Base-by-base conservation (phyloP, 2,797 vertebrate genomes). In the Diplodus puntazzo region DNA sequence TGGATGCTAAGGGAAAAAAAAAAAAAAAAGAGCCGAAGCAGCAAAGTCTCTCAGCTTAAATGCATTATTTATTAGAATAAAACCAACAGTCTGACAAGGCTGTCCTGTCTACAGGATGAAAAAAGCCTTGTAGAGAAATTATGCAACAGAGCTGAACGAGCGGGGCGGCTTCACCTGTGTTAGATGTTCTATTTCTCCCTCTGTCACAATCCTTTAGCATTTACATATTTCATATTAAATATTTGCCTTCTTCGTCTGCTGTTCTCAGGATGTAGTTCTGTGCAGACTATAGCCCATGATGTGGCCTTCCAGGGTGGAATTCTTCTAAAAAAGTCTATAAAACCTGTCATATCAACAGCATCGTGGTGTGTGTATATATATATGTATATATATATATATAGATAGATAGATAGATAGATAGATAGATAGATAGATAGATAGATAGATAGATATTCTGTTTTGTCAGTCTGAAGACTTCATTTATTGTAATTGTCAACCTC, bases 41-140 rank as follows among this genome's bases (percentile, higher is more conserved):
- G 66, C 34, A 77, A 77, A 75, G 18, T 45, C 64, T 62, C 48
- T 58, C 54, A 69, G 21, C 52, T 69, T 17, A 18, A 65, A 78
- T 88, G 1, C 53, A 86, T 79, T 82, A 79, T 88, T 87, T 75
- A 87, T 74, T 20, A 64, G 45, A 66, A 25, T 61, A 73, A 80
- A 83, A 72, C 30, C 64, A 70, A 69, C 42, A 69, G 54, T 61
- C 69, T 80, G 64, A 85, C 77, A 86, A 69, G 65, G 61, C 64
- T 45, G 67, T 67, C 67, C 27, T 17, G 68, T 65, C 63, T n/a
- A 17, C 23, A 42, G 17, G 67, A 64, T 64, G 62, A 79, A 75
- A 46, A 59, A 57, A 71, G 50, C 27, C 65, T 62, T 30, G 54
- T 52, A 53, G 34, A 11, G 48, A 60, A 60, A 61, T 27, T 16